Evolutionary conservation across 2,888 invertebrate species (phyloP).

Genomic region (Serripes groenlandicus): DNA sequence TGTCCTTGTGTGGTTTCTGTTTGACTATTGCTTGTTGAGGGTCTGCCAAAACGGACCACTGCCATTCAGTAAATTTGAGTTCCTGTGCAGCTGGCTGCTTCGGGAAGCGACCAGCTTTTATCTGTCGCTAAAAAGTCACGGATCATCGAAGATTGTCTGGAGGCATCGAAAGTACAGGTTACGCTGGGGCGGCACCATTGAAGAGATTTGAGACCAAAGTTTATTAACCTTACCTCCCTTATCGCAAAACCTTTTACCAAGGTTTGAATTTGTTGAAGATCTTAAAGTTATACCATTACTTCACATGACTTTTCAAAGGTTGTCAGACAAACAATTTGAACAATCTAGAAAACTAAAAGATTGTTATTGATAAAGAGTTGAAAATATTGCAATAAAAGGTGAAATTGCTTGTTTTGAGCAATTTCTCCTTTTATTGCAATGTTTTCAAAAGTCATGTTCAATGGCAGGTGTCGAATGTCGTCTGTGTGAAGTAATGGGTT

Average conservation of each 20-base stretch:
- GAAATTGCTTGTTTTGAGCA: neutral
- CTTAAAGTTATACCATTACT: too few relatives aligned
- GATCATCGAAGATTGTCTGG: slow-evolving; percentile 97
- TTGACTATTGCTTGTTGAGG: slow-evolving; percentile 95
- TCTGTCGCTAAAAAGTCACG: slow-evolving; percentile 94
- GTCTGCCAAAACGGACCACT: slow-evolving; percentile 93
- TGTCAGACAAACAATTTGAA: too few relatives aligned
- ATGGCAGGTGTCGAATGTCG: too few relatives aligned
- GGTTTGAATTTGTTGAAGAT: too few relatives aligned
- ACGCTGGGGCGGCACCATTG: slow-evolving; percentile 98
- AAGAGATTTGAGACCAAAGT: slow-evolving; percentile 84
- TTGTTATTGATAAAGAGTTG: neutral
- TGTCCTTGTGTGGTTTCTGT: slow-evolving; percentile 96
- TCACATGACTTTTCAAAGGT: too few relatives aligned
- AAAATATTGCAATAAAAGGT: slow-evolving; percentile 2
- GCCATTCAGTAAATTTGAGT: slow-evolving; percentile 97
- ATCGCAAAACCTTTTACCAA: too few relatives aligned
- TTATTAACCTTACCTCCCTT: too few relatives aligned
- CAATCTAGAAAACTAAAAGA: too few relatives aligned
- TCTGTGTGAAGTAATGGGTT: too few relatives aligned
- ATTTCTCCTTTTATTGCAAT: slow-evolving; percentile 5
- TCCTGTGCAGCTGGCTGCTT: slow-evolving; percentile 97
- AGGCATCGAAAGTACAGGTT: slow-evolving; percentile 94
- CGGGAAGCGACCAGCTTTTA: slow-evolving; percentile 96
- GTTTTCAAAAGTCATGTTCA: neutral